A percentile compares a stretch with the other conserved stretches of the same genome.
Evolutionary conservation across 2,113 vertebrate genomes (phyloP).

Genomic region (Cepphus grylle): DNA sequence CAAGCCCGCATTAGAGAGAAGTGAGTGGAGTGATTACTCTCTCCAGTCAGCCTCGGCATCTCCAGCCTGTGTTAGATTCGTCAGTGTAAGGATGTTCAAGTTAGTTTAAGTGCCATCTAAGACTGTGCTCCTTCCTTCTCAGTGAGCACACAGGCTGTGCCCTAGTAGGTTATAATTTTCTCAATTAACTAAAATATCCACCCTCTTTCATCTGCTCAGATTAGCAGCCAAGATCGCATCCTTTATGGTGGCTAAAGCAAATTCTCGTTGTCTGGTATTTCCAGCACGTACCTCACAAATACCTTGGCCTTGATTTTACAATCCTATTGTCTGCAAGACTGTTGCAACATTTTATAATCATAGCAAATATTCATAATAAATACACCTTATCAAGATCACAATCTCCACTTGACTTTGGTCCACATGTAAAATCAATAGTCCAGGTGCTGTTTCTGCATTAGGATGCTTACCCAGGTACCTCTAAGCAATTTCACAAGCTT

Average conservation of each 20-base stretch:
- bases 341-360: neutral
- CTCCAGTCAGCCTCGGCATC: neutral
- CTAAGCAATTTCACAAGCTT: neutral
- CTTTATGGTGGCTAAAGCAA: neutral
- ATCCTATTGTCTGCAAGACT: neutral
- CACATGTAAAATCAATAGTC: neutral
- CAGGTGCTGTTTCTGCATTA: neutral
- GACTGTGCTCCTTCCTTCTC: neutral
- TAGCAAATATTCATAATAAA: neutral
- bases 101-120: neutral
- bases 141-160: neutral
- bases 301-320: neutral
- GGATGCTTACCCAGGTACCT: neutral
- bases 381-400: neutral
- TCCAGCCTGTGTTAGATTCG: neutral
- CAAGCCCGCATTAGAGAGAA: rapidly evolving
- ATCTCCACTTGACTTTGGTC: neutral
- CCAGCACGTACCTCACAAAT: neutral
- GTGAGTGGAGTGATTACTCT: neutral
- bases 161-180: neutral
- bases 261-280: neutral
- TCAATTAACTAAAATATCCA: neutral
- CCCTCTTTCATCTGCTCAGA: neutral
- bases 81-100: neutral
- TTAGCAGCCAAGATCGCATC: neutral